phyloP scores from a whole-genome alignment of 2,888 invertebrate species.

The Idaea aversata region DNA sequence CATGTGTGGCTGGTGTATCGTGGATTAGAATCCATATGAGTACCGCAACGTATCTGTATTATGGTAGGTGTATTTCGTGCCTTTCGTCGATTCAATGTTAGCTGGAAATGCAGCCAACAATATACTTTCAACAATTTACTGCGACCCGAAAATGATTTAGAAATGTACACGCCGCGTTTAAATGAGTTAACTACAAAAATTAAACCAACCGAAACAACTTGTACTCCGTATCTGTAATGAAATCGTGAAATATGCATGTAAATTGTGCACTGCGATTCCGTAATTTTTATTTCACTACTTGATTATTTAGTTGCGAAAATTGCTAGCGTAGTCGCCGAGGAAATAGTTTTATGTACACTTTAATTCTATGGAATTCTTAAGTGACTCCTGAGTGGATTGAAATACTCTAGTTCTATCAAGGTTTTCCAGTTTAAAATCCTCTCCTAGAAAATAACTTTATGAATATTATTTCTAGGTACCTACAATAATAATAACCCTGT shows the following conservation, averaged over 20 bases:
- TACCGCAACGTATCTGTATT: background rate
- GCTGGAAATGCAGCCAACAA: background rate
- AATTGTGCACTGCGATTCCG: constrained; percentile 20
- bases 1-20: background rate
- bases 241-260: constrained; percentile 32
- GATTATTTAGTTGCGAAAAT: constrained; percentile 20
- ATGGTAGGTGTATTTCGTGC: background rate
- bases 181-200: constrained; percentile 14
- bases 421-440: background rate
- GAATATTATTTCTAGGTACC: background rate
- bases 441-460: background rate
- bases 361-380: background rate
- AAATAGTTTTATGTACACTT: constrained; percentile 8
- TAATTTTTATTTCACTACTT: constrained; percentile 22
- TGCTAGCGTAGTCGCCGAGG: constrained; percentile 8
- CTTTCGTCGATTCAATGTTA: background rate
- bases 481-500: background rate
- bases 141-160: background rate
- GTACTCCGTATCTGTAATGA: constrained; percentile 27
- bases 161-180: constrained; percentile 8
- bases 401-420: background rate
- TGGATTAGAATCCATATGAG: background rate
- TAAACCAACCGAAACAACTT: constrained; percentile 23
- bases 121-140: constrained; percentile 1
- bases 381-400: background rate